Base-by-base conservation (phyloP, 2,113 vertebrate species). In the Phycodurus eques region DNA sequence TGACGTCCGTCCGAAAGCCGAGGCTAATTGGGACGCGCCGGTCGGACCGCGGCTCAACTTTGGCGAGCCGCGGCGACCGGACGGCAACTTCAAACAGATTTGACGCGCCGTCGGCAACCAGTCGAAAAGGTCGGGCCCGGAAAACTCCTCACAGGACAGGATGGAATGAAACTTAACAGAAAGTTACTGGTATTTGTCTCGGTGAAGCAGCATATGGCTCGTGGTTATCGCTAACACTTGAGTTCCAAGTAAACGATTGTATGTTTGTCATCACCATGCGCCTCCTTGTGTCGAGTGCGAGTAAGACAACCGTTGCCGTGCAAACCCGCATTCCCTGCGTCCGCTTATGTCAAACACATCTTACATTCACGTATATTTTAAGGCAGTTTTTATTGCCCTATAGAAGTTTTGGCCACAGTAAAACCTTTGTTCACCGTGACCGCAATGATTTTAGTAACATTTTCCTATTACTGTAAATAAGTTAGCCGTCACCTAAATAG, bases 191-290 rank as follows among this genome's bases (percentile, higher is more conserved):
- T 53, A 10, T 10, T 54, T 10, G 51, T 54, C 51, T n/a, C 9
- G 20, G 51, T 56, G 53, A 56, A 56, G 53, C 53, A 56, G 20
- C 71, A 35, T 75, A 49, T 74, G 67, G 68, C 79, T 56, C 53
- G 20, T 10, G 35, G 6, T 2, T 39, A 39, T 3, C 35, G 35
- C 6, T 5, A 39, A 39, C 35, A 39, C 27, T 14, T 56, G 7
- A 9, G 49, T 56, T 54, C 19, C 51, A 54, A 54, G 51, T 54
- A 17, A 14, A 51, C 15, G 8, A 54, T 10, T n/a, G 51, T 9
- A 54, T 39, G 35, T 39, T 39, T 39, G 35, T 39, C 35, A 39
- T 39, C 35, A 39, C 35, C 35, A 39, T 39, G 35, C 35, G 6
- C 35, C 35, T 39, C 35, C 35, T 39, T 39, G 35, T 39, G 35